Evolutionary conservation across 2,888 invertebrate species (phyloP).

Genomic region (Papilio elwesi): DNA sequence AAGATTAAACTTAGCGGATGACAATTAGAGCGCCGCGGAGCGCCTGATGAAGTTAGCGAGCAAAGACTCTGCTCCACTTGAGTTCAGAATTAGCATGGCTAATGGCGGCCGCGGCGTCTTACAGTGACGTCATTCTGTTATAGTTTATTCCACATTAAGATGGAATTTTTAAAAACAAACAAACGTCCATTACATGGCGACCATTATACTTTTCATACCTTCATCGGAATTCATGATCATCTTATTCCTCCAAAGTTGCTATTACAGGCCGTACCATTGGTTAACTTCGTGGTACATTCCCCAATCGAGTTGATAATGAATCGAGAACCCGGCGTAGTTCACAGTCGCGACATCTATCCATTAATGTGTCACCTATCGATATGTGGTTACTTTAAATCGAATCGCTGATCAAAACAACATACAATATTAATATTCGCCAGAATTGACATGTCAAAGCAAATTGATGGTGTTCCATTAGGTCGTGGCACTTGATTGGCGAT

Average conservation of each 20-base stretch:
- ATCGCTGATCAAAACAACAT: not conserved
- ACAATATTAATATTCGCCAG: not conserved
- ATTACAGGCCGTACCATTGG: no score
- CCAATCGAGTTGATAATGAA: no score
- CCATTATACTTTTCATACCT: no score
- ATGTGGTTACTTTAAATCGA: not conserved
- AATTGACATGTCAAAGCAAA: conserved; percentile 15
- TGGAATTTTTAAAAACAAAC: no score
- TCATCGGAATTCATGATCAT: no score
- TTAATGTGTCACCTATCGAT: not conserved
- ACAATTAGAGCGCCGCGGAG: conserved; percentile 22
- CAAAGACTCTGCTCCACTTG: conserved; percentile 12
- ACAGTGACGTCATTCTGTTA: not conserved
- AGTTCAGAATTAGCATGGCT: conserved; percentile 24
- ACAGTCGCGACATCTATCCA: no score
- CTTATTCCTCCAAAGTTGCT: no score
- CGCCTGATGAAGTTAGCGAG: conserved; percentile 28
- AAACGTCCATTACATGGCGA: no score
- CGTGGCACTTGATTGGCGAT: conserved; percentile 16
- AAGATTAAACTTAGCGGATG: conserved; percentile 17
- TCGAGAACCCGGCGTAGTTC: no score
- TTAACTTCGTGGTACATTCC: no score
- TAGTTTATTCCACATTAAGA: no score
- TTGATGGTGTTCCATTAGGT: not conserved
- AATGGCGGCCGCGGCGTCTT: conserved; percentile 7